Evolutionary conservation across 2,888 invertebrate species (phyloP).

Genomic region (Mimas tiliae): DNA sequence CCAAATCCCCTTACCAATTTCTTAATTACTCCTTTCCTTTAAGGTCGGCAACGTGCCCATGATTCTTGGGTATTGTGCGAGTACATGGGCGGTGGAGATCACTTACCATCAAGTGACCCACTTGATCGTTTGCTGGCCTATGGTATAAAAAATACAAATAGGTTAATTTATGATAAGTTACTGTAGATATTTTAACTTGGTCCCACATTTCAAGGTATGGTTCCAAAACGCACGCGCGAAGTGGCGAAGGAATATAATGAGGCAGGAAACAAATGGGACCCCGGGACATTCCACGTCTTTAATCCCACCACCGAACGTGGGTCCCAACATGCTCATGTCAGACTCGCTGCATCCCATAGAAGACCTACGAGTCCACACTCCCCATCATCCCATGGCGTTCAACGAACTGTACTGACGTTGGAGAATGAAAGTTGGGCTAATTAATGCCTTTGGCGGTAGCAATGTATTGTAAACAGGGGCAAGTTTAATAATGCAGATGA

Average conservation of each 20-base stretch:
- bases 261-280: slow-evolving; percentile 87
- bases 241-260: slow-evolving; percentile 97
- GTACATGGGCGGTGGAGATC: too few species aligned
- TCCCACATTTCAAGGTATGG: slow-evolving; percentile 92
- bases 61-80: too few species aligned
- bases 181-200: neutral
- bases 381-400: slow-evolving; percentile 68
- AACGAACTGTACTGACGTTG: slow-evolving; percentile 71
- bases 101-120: too few species aligned
- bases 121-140: too few species aligned
- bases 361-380: slow-evolving; percentile 70
- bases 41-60: too few species aligned
- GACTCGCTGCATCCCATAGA: slow-evolving; percentile 69
- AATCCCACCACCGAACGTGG: slow-evolving; percentile 46
- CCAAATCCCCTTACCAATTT: too few species aligned
- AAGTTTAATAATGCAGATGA: too few species aligned
- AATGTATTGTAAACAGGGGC: neutral
- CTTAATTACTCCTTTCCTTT: too few species aligned
- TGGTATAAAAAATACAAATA: too few species aligned
- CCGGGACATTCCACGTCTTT: slow-evolving; percentile 48
- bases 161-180: too few species aligned
- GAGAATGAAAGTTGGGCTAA: slow-evolving; percentile 28
- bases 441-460: neutral
- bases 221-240: slow-evolving; percentile 99
- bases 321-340: slow-evolving; percentile 53